Evolutionary conservation across 2,113 vertebrate genomes (phyloP), one percentile per base, ranked within the genome.

Genomic region (Odontesthes bonariensis): DNA sequence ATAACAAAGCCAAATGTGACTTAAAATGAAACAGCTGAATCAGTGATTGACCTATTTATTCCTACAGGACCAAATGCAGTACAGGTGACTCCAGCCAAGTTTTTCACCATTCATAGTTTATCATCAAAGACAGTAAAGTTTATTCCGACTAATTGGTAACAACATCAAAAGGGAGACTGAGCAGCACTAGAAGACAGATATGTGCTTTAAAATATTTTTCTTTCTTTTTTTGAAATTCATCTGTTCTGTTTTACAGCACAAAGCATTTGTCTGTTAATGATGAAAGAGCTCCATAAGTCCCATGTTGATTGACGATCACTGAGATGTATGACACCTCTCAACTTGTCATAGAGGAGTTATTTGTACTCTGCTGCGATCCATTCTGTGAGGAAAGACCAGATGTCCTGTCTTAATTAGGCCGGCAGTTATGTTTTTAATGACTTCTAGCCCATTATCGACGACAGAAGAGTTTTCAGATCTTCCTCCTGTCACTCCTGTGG

Each of bases 391-490:
- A 92, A 90, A 91, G 93, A 94, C 92, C 94, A 95, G 93, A 96
- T 95, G 96, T 95, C 94, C 93, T 94, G 88, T 95, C 96, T 96
- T 98, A 97, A 97, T 98, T 97, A 97, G 96, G 95, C 89, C 95
- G 91, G 95, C 95, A 91, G 91, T 93, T 91, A 94, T 94, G 93
- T 94, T 94, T 94, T 94, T 94, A 93, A 94, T 94, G 92, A 94
- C 93, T 94, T 94, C 91, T 91, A 92, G 89, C 87, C 89, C 92
- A 92, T 93, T 94, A 91, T 91, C 88, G 85, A 86, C 87, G 82
- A 90, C 83, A 78, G 81, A 79, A 81, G 89, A 86, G 75, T 87
- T 84, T 91, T 90, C 83, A 89, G 88, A 93, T 92, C 92, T 90
- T 91, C 85, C 88, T 92, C 87, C 84, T 86, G 88, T 91, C 89